Evolutionary conservation across 2,113 vertebrate species (phyloP), one percentile per base, ranked within the genome.

Genomic region (Microtus richardsoni): DNA sequence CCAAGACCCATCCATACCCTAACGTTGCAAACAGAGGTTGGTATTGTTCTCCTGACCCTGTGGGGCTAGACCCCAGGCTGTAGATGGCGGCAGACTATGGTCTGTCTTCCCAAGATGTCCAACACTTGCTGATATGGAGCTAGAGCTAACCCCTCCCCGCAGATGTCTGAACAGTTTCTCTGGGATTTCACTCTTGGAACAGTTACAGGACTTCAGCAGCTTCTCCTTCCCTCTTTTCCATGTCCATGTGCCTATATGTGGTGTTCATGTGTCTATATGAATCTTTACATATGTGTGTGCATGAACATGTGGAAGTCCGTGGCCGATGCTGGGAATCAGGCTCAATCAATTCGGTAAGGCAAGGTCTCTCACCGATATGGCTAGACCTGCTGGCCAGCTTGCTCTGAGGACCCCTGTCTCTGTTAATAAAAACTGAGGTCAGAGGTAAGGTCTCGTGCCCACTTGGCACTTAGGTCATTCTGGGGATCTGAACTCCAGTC

Each of bases 121-220:
- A 8, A 2, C 2, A 26, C 19, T 2, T 82, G 39, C 10, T 39
- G 14, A 21, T 5, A 26, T 19, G 7, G 33, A 62, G 7, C 4
- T 39, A 36, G 52, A 58, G 8, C 10, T 26, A 24, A 41, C 26
- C 22, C 2, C 21, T 11, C 62, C 54, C 60, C 30, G 22, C 0
- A 0, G 60, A 0, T n/a, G 52, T 3, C 73, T 0, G 0, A 93
- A 60, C n/a, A 49, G 52, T 11, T 52, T 66, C 39, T 26, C n/a
- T 73, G 44, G 70, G 52, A 62, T 86, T 93, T 87, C 39, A 24
- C 3, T 84, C n/a, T 94, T 87, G 47, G 30, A 66, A 91, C 2
- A 24, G 44, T 68, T 28, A 80, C 19, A 36, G 77, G 70, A 47
- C 84, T 79, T 39, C 39, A 8, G 36, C 54, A 60, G 79, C 12